phyloP scores from a whole-genome alignment of 1,140 invertebrate genomes.

The Heliconius himera region DNA sequence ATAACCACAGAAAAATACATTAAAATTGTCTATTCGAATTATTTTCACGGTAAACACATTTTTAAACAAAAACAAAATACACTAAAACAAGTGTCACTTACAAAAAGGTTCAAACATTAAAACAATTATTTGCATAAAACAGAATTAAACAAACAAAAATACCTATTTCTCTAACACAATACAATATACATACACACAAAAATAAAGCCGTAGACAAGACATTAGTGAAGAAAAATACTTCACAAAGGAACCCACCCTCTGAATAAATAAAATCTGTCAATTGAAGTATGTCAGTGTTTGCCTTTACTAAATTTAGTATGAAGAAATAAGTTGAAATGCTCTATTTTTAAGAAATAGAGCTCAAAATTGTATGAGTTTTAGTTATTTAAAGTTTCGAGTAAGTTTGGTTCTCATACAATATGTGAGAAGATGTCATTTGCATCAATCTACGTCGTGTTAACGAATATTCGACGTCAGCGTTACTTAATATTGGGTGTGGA shows the following conservation, averaged over 20 bases:
- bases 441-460: slow-evolving; percentile 73
- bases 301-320: slow-evolving; percentile 5
- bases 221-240: slow-evolving; percentile 54
- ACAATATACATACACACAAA: slow-evolving; percentile 22
- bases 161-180: not conserved
- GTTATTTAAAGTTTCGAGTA: slow-evolving; percentile 14
- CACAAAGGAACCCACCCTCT: slow-evolving; percentile 50
- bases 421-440: slow-evolving; percentile 72
- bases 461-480: slow-evolving; percentile 53
- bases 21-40: no score
- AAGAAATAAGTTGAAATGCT: not conserved
- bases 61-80: not conserved
- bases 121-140: slow-evolving; percentile 2
- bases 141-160: slow-evolving; percentile 9
- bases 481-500: slow-evolving; percentile 29
- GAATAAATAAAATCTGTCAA: slow-evolving; percentile 68
- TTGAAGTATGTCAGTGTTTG: slow-evolving; percentile 51
- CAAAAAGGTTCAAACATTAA: not conserved
- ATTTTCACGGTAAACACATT: not conserved
- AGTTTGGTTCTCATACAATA: slow-evolving; percentile 42
- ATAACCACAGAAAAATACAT: no score
- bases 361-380: slow-evolving; percentile 31
- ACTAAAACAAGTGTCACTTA: not conserved
- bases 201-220: slow-evolving; percentile 44
- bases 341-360: slow-evolving; percentile 24